A percentile compares a stretch with the other conserved stretches of the same genome.
phyloP scores from a whole-genome alignment of 92 coral and sea anemone genomes.

The Epizoanthus ramosus region DNA sequence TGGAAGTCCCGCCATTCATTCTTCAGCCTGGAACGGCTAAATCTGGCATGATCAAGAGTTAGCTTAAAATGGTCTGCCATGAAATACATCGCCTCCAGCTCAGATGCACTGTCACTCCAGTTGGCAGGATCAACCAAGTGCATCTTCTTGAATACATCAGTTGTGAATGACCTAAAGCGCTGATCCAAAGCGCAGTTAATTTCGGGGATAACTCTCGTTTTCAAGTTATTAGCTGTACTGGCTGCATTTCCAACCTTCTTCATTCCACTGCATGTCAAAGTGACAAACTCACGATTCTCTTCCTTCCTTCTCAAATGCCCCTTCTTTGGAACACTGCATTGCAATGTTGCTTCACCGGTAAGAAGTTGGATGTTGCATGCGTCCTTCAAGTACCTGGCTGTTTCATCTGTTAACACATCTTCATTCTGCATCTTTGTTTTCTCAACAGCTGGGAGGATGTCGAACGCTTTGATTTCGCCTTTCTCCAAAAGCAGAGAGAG shows the following conservation, averaged over 20 bases:
- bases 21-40: conserved; percentile 19
- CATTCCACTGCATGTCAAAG: conserved; percentile 13
- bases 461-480: conserved; percentile 41
- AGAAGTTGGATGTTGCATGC: conserved; percentile 23
- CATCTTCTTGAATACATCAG: conserved; percentile 36
- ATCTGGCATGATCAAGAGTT: conserved; percentile 22
- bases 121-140: conserved; percentile 43
- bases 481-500: conserved; percentile 44
- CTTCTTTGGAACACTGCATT: conserved; percentile 29
- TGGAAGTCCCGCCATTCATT: conserved; percentile 44
- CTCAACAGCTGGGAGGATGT: conserved; percentile 45
- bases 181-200: conserved; percentile 23
- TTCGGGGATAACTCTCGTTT: conserved; percentile 31
- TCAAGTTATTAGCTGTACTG: neutral
- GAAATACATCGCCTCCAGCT: conserved; percentile 10
- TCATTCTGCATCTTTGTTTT: conserved; percentile 39
- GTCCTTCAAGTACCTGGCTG: conserved; percentile 28
- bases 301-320: conserved; percentile 37
- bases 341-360: conserved; percentile 9
- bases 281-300: conserved; percentile 37
- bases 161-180: conserved; percentile 22
- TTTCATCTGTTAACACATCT: conserved; percentile 31
- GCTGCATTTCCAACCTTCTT: conserved; percentile 14
- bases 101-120: conserved; percentile 38
- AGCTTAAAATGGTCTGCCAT: conserved; percentile 36